phyloP scores from a whole-genome alignment of 1,140 invertebrate species.

The Listronotus bonariensis region DNA sequence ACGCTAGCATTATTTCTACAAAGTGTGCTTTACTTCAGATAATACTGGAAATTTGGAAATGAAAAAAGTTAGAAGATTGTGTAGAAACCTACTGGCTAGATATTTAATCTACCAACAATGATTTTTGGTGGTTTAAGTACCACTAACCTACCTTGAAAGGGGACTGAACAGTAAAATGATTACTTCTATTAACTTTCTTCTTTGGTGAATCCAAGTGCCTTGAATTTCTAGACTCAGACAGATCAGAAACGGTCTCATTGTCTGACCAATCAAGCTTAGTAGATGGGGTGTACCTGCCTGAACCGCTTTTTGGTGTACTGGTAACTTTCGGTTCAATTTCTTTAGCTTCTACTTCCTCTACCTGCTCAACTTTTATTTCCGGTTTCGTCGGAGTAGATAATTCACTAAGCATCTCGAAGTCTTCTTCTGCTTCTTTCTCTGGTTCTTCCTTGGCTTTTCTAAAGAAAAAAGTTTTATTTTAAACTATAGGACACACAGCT shows the following conservation, averaged over 20 bases:
- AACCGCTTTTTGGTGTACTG: slow-evolving; percentile 21
- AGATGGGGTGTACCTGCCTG: slow-evolving; percentile 42
- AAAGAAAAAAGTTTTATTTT: slow-evolving; percentile 11
- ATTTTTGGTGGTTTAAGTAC: no score
- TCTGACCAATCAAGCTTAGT: slow-evolving; percentile 53
- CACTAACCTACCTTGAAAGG: slow-evolving; percentile 48
- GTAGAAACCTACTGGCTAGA: no score
- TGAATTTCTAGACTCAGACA: slow-evolving; percentile 41
- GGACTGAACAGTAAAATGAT: slow-evolving; percentile 51
- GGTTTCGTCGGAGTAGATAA: slow-evolving; percentile 34
- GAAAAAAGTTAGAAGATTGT: no score
- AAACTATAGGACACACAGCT: no score
- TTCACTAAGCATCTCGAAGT: slow-evolving; percentile 44
- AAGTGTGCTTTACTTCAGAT: no score
- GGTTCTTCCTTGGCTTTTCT: slow-evolving; percentile 47
- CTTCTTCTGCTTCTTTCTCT: slow-evolving; percentile 43
- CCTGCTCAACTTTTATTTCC: slow-evolving; percentile 41
- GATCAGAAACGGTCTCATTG: slow-evolving; percentile 51
- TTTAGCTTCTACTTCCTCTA: slow-evolving; percentile 30
- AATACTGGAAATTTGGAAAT: no score
- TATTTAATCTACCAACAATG: no score
- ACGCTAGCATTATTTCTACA: no score
- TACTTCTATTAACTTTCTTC: slow-evolving; percentile 45
- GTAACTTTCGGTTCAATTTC: slow-evolving; percentile 23
- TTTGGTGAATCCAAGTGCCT: slow-evolving; percentile 54